A percentile compares a stretch with the other conserved stretches of the same genome.
Conservation (phyloP, 2,888 invertebrate genomes). For the Agrilus biguttatus region DNA sequence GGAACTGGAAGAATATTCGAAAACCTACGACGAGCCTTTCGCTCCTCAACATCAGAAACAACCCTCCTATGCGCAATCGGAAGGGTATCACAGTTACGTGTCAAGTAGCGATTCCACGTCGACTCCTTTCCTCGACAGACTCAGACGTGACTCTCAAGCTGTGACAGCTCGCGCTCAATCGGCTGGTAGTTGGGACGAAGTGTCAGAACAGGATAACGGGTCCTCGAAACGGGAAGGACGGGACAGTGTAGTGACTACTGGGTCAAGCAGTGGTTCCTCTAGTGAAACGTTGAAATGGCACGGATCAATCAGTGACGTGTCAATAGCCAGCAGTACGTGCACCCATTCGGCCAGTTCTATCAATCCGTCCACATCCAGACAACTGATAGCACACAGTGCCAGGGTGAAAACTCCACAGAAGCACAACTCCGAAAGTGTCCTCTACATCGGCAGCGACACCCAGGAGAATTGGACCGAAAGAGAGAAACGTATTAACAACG, state of each 20-base stretch:
- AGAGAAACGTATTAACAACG: constrained; percentile 28
- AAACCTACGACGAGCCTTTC: constrained; percentile 40
- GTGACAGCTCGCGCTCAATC: constrained; percentile 28
- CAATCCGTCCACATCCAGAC: constrained; percentile 27
- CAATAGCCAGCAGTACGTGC: constrained; percentile 42
- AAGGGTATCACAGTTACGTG: constrained; percentile 69
- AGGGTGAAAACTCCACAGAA: constrained; percentile 63
- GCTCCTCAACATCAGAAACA: constrained; percentile 53
- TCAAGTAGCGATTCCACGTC: constrained; percentile 62
- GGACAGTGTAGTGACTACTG: constrained; percentile 48
- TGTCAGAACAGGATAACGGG: constrained; percentile 16
- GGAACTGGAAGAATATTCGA: constrained; percentile 37
- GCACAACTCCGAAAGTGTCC: constrained; percentile 62
- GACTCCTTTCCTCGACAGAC: constrained; percentile 63
- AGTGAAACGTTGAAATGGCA: constrained; percentile 71
- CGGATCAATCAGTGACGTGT: constrained; percentile 60
- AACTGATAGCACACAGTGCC: constrained; percentile 62
- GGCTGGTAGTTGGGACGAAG: constrained; percentile 31
- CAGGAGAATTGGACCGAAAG: constrained; percentile 24
- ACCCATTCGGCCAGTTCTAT: constrained; percentile 33
- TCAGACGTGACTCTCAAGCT: constrained; percentile 46
- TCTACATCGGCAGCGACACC: constrained; percentile 39
- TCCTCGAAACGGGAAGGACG: constrained; percentile 31
- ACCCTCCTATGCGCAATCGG: constrained; percentile 63
- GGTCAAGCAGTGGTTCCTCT: constrained; percentile 47